Base-by-base conservation (phyloP, 1,140 invertebrate genomes). In the Lordiphosa mommai region DNA sequence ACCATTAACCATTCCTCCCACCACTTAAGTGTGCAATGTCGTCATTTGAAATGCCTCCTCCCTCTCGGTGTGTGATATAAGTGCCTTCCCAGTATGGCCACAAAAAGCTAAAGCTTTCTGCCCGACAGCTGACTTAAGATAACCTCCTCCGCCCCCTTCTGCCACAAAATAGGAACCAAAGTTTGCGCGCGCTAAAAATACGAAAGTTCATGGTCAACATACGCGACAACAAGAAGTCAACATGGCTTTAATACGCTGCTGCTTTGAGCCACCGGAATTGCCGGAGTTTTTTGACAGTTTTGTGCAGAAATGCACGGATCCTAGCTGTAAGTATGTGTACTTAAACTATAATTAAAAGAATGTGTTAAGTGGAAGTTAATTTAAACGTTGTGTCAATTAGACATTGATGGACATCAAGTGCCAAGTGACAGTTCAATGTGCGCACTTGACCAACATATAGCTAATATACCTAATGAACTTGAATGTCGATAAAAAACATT, bases 171-270 rank as follows among this genome's bases (percentile, higher is more conserved):
- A 12, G 14, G 9, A 32, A 9, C 12, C 14, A 44, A 36, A 37
- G 36, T 51, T 50, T 27, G 23, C 23, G 14, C 46, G 36, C 46
- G 46, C 67, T 69, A 61, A 56, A 56, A 69, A 69, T 69, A 70
- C 3, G 12, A 56, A 74, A 77, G 72, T 77, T 71, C 73, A 77
- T 56, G 73, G 72, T 57, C 72, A 77, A 34, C 46, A 33, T 55
- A 30, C 53, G 40, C 30, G 10, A 13, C 16, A 23, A 40, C 14
- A 3, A 33, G 17, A 14, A 8, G 23, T 37, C 12, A 30, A 86
- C 76, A 94, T 95, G 93, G 93, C 93, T 47, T 90, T 94, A 50
- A 92, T 95, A 30, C 94, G 92, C 76, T 94, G 93, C 89, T 95
- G 94, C 89, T 94, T 95, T 85, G 94, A 95, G 67, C 90, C 92